Evolutionary conservation across 1,140 invertebrate species (phyloP).

Genomic region (Wasmannia auropunctata): DNA sequence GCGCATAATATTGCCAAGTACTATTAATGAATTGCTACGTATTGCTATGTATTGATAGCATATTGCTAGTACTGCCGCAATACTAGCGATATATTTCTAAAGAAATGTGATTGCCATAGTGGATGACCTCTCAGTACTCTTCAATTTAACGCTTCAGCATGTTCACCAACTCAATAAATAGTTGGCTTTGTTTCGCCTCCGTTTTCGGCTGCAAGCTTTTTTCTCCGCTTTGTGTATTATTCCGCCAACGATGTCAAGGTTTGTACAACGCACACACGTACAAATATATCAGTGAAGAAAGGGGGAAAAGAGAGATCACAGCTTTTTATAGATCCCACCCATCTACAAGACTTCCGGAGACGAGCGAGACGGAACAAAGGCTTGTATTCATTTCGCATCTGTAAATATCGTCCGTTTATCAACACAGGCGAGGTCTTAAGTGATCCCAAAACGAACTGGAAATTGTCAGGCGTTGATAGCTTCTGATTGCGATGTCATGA

Average conservation of each 20-base stretch:
- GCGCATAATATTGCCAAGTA: too few species aligned
- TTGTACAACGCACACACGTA: neutral
- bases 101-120: too few species aligned
- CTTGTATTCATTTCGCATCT: slow-evolving; percentile 31
- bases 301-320: neutral
- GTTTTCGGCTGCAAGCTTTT: neutral
- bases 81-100: too few species aligned
- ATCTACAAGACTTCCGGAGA: slow-evolving; percentile 37
- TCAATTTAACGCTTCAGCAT: neutral
- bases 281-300: neutral
- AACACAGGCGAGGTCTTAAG: neutral
- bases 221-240: neutral
- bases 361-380: slow-evolving; percentile 26
- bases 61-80: too few species aligned
- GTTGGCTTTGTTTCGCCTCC: neutral
- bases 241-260: neutral
- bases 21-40: too few species aligned
- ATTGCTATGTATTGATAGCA: too few species aligned
- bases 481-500: neutral
- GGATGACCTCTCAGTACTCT: too few species aligned
- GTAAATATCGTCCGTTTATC: slow-evolving; percentile 29
- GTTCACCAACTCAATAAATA: neutral
- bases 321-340: slow-evolving; percentile 40
- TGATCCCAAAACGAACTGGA: neutral
- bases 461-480: slow-evolving; percentile 16